Base-by-base conservation (phyloP, 2,888 invertebrate species). In the Amorpha juglandis region DNA sequence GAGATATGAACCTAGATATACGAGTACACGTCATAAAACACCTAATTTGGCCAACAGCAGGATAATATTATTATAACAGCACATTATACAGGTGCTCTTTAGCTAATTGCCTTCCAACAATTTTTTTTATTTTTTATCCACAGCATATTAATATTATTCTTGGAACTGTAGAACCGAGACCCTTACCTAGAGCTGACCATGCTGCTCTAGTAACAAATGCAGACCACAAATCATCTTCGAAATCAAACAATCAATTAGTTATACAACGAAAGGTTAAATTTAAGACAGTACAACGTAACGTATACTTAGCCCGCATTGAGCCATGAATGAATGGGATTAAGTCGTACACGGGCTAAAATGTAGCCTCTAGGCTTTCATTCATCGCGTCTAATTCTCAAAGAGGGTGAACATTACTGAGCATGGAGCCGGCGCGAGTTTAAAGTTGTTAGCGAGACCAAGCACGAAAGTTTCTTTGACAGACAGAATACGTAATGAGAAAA, bases 401-500 rank as follows among this genome's bases (percentile, higher is more conserved):
- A 64, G 65, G 19, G 63, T 70, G 69, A 69, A 74, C 69, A 63
- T 66, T 63, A 69, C 70, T 45, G 62, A 65, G 62, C 62, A 42
- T 27, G 65, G 63, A 65, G 64, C 62, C 62, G 52, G 68, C 65
- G 62, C 51, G 71, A 68, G 71, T 70, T 70, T 66, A 73, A 74
- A 76, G 69, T 75, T 74, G 72, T 70, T 74, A 70, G 71, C 63
- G 66, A 72, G 63, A 69, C 70, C 66, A 71, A 64, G 70, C 66
- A 63, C 58, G n/a, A 33, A 75, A 78, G 74, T 75, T 76, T 71
- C 71, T 73, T 74, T 77, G 76, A 75, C 70, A 75, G 69, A 74
- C 71, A 69, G 71, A 75, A 77, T 77, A 65, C 70, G 68, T 73
- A 72, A 74, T 71, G 68, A 74, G 65, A 63, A 71, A 38, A 65